Conservation (phyloP, 2,888 invertebrate species). For the Dicycla oo region DNA sequence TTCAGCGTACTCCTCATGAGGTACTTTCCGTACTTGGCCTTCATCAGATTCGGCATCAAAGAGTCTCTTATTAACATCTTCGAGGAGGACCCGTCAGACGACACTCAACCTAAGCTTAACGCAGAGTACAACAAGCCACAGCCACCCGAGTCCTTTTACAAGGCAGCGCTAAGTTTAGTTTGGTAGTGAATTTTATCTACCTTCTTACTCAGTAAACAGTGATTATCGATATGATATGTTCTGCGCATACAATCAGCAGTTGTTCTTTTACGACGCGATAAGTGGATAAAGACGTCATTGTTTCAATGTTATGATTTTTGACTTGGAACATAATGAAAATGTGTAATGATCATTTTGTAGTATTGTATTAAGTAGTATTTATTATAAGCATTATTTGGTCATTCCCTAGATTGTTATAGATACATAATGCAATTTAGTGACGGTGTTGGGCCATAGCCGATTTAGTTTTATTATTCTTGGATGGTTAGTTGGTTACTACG, state of each 20-base stretch:
- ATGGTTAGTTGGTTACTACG: slow-evolving; percentile 3
- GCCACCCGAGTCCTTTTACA: slow-evolving; percentile 74
- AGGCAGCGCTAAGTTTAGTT: slow-evolving; percentile 68
- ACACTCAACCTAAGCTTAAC: slow-evolving; percentile 78
- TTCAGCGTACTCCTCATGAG: slow-evolving; percentile 91
- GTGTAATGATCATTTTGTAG: slow-evolving; percentile 22
- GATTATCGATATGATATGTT: slow-evolving; percentile 30
- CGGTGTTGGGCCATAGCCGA: slow-evolving; percentile 41
- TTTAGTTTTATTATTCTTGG: background rate
- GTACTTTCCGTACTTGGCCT: slow-evolving; percentile 93
- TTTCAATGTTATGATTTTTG: slow-evolving; percentile 11
- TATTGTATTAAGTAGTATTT: background rate
- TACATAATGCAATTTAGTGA: background rate
- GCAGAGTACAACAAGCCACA: slow-evolving; percentile 75
- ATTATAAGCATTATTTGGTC: slow-evolving; percentile 17
- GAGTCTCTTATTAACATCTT: slow-evolving; percentile 91
- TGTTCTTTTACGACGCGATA: slow-evolving; percentile 25
- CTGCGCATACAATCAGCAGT: slow-evolving; percentile 15
- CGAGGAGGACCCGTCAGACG: slow-evolving; percentile 79
- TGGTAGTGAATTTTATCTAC: slow-evolving; percentile 66
- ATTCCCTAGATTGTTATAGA: slow-evolving; percentile 14
- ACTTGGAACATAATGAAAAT: slow-evolving; percentile 14
- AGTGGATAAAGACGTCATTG: slow-evolving; percentile 17
- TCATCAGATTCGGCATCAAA: slow-evolving; percentile 91
- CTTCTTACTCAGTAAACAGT: slow-evolving; percentile 12